Conservation (phyloP, 2,888 invertebrate genomes). For the Heterodera filipjevi region DNA sequence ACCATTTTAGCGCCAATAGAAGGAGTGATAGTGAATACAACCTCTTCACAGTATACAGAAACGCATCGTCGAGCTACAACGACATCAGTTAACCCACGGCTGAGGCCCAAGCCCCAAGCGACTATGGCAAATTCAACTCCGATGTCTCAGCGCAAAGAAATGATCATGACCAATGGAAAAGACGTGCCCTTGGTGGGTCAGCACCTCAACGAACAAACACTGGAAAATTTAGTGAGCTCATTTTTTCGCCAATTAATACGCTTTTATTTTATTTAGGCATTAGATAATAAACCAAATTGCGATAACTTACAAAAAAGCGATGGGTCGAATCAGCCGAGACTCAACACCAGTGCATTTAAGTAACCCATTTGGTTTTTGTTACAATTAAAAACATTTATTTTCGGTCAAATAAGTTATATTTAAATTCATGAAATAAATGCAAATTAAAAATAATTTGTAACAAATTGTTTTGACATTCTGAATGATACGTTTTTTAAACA, state of each 20-base stretch:
- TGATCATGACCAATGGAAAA: neutral
- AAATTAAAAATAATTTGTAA: no score
- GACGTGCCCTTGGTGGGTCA: neutral
- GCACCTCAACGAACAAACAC: constrained; percentile 16
- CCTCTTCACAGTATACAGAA: constrained; percentile 25
- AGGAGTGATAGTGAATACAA: constrained; percentile 48
- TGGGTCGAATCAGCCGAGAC: neutral
- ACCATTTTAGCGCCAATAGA: constrained; percentile 28
- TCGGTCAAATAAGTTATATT: no score
- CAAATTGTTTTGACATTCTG: no score
- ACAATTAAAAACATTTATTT: no score
- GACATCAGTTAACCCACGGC: constrained; percentile 63
- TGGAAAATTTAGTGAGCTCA: neutral
- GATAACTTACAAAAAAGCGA: constrained; percentile 14
- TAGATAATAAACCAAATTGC: neutral
- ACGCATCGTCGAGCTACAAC: constrained; percentile 38
- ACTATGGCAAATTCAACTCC: neutral
- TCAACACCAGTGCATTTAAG: constrained; percentile 37
- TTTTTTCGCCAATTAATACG: neutral
- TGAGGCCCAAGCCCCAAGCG: constrained; percentile 61
- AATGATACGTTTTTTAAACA: no score
- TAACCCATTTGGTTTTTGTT: no score
- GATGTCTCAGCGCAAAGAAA: neutral
- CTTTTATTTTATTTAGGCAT: neutral
- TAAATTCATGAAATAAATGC: no score